Percentiles rank a stretch among this genome's conserved stretches.
phyloP scores from a whole-genome alignment of 2,888 invertebrate species.

The Hydropsyche betteni region DNA sequence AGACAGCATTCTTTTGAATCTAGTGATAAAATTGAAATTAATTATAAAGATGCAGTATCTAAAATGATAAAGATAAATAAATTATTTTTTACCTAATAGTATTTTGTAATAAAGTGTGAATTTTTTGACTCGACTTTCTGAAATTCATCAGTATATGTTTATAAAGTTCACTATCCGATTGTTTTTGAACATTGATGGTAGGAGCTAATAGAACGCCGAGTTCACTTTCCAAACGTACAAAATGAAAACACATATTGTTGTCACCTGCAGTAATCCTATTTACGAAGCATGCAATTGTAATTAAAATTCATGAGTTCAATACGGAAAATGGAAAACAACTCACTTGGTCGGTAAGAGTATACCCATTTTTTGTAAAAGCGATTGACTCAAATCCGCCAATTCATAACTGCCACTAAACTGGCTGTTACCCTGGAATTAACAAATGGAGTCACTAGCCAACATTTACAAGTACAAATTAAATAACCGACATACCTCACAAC shows the following conservation, averaged over 20 bases:
- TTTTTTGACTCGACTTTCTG: slow-evolving; percentile 73
- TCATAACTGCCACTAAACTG: slow-evolving; percentile 72
- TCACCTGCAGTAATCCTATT: slow-evolving; percentile 73
- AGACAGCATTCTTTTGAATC: slow-evolving; percentile 68
- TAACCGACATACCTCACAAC: slow-evolving; percentile 60
- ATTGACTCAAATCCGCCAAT: slow-evolving; percentile 76
- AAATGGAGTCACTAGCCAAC: not conserved
- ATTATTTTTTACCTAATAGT: slow-evolving; percentile 64
- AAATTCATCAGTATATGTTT: slow-evolving; percentile 75
- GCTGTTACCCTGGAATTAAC: slow-evolving; percentile 69
- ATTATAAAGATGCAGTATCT: not conserved
- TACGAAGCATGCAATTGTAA: slow-evolving; percentile 7
- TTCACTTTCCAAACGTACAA: slow-evolving; percentile 75
- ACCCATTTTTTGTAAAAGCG: slow-evolving; percentile 75
- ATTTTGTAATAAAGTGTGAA: slow-evolving; percentile 78
- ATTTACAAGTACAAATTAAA: no score
- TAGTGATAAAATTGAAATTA: slow-evolving; percentile 52
- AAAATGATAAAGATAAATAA: no score
- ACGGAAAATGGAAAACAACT: slow-evolving; percentile 36
- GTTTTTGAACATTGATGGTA: slow-evolving; percentile 58
- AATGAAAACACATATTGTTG: slow-evolving; percentile 79
- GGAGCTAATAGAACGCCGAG: slow-evolving; percentile 78
- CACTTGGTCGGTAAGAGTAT: slow-evolving; percentile 66
- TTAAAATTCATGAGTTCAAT: slow-evolving; percentile 11
- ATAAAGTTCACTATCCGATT: slow-evolving; percentile 62